Evolutionary conservation across 2,888 invertebrate species (phyloP).

Genomic region (Euplexia lucipara): DNA sequence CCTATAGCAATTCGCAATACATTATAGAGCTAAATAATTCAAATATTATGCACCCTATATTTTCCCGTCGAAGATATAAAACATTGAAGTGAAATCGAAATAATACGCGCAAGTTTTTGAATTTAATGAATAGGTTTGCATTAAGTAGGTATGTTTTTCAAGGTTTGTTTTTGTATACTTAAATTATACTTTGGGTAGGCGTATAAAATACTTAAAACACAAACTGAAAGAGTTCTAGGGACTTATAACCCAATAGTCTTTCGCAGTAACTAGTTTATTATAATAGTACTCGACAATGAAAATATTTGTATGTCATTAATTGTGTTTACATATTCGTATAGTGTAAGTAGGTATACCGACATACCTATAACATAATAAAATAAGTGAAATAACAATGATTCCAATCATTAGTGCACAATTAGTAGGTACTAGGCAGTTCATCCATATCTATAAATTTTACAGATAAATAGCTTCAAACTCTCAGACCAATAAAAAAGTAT

Average conservation of each 20-base stretch:
- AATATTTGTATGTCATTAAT: no score
- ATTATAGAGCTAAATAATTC: slow-evolving; percentile 14
- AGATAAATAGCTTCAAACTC: neutral
- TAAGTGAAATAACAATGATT: slow-evolving; percentile 1
- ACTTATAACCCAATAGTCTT: no score
- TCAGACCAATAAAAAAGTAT: no score
- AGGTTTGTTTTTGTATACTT: slow-evolving; percentile 1
- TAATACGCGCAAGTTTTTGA: slow-evolving; percentile 5
- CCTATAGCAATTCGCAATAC: no score
- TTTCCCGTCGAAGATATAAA: slow-evolving; percentile 18
- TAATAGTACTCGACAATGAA: neutral
- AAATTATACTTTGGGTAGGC: neutral
- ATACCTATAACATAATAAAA: neutral
- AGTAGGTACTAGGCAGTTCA: neutral
- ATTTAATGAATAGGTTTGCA: neutral
- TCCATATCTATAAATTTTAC: neutral
- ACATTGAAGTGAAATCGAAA: neutral
- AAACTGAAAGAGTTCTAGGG: no score
- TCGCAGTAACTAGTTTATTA: no score
- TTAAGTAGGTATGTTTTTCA: slow-evolving; percentile 14
- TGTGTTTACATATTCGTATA: no score
- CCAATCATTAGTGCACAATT: neutral
- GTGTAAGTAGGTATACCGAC: no score
- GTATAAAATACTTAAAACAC: no score
- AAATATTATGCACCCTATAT: slow-evolving; percentile 1